Evolutionary conservation across 2,113 vertebrate species (phyloP), one percentile per base, ranked within the genome.

Genomic region (Seriola dumerili): DNA sequence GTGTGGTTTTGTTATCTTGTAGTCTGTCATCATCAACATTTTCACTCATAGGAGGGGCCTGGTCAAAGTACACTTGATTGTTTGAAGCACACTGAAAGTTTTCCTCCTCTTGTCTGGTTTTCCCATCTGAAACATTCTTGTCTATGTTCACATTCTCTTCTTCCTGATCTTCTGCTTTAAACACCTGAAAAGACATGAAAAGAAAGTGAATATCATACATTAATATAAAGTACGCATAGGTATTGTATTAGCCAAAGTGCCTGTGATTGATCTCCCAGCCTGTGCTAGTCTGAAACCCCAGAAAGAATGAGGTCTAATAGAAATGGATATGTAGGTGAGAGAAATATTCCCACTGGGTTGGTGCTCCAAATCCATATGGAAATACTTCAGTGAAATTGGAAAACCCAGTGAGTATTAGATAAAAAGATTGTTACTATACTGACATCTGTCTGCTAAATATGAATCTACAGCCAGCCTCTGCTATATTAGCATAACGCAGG

Each of bases 121-220:
- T 68, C 40, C 64, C n/a, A 16, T 72, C 50, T 3, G 48, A 78
- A 40, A 59, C 5, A 32, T 75, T 57, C 7, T 58, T 10, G 10
- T 77, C 46, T 36, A 36, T 23, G 32, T 19, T 68, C 16, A 59
- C 23, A 16, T 25, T 34, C 14, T 66, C 50, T 21, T 16, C 52
- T 21, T 80, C 63, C 21, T 48, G 74, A 52, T 1, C 32, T 50
- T 80, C 69, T 63, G 55, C 67, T 55, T 78, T 25, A 8, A 65
- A 34, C 50, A 84, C 88, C 92, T 93, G 52, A 72, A 72, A 57
- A 64, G 23, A 80, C 7, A 66, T 8, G 1, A 70, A 57, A 46
- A 23, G 4, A 71, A 54, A 78, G 17, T 36, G 13, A 23, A 55
- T 23, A 14, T 55, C 21, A 57, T 25, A 25, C 5, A 11, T 21